phyloP scores from a whole-genome alignment of 2,888 invertebrate genomes.

The Agriopis marginaria region DNA sequence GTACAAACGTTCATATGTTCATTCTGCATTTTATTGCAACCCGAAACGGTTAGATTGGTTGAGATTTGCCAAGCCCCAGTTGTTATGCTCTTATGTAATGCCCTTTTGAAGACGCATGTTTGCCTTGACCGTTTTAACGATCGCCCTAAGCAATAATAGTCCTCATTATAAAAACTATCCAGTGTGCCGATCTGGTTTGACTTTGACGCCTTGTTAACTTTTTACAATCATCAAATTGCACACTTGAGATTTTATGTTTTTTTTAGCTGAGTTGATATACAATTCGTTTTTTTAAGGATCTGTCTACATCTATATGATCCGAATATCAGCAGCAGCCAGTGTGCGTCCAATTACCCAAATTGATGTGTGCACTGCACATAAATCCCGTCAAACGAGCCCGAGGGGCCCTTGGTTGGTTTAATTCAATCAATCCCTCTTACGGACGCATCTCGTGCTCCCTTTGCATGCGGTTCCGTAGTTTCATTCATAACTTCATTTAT shows the following conservation, averaged over 20 bases:
- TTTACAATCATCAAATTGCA: conserved; percentile 13
- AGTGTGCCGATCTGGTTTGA: conserved; percentile 30
- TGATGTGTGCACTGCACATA: conserved; percentile 80
- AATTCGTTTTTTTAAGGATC: not conserved
- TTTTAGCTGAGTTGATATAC: not conserved
- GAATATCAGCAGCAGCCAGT: conserved; percentile 43
- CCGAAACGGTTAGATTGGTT: conserved; percentile 56
- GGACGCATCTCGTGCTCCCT: conserved; percentile 45
- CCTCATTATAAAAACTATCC: conserved; percentile 32
- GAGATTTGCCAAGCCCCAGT: conserved; percentile 46
- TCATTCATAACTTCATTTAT: conserved; percentile 44
- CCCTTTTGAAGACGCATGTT: conserved; percentile 35
- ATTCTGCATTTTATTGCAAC: conserved; percentile 56
- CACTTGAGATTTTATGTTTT: not conserved
- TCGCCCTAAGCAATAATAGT: conserved; percentile 37
- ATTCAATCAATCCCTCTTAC: conserved; percentile 73
- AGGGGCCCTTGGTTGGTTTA: conserved; percentile 73
- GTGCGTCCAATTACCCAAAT: conserved; percentile 77
- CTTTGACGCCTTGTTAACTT: conserved; percentile 18
- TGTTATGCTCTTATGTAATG: conserved; percentile 41
- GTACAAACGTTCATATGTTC: conserved; percentile 45
- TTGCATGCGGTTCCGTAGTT: conserved; percentile 43
- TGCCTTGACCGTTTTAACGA: conserved; percentile 32
- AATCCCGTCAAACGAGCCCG: conserved; percentile 68
- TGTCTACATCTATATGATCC: conserved; percentile 13